A percentile compares a stretch with the other conserved stretches of the same genome.
These are phyloP conservation scores for Chromis chromis DNA, from an alignment of 2,797 vertebrate genomes.

Conservation along the genomic window DNA sequence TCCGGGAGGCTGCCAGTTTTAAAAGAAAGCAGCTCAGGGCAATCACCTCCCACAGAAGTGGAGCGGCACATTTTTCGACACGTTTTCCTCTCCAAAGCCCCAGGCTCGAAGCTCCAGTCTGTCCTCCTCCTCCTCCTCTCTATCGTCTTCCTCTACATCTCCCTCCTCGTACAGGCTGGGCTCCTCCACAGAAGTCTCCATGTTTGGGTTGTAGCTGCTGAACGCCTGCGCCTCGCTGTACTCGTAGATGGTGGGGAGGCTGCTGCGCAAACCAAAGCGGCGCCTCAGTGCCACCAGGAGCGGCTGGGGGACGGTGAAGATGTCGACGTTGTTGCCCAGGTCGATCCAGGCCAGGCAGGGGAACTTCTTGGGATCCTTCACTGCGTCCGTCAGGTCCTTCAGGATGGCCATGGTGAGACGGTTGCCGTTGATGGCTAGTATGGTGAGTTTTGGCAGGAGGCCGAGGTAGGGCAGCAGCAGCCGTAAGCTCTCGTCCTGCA, in stretches of 20 bases:
- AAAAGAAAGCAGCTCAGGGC: slow-evolving; percentile 54
- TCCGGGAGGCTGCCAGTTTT: slow-evolving; percentile 44
- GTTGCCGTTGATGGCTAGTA: slow-evolving; percentile 91
- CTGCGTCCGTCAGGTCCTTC: slow-evolving; percentile 88
- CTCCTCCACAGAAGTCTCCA: slow-evolving; percentile 81
- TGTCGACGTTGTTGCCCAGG: slow-evolving; percentile 92
- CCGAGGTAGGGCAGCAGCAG: slow-evolving; percentile 88
- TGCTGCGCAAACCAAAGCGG: slow-evolving; percentile 89
- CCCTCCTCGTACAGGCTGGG: slow-evolving; percentile 82
- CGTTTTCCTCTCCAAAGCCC: slow-evolving; percentile 63
- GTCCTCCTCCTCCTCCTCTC: slow-evolving; percentile 79
- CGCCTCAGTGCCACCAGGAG: slow-evolving; percentile 90
- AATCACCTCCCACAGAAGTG: slow-evolving; percentile 87
- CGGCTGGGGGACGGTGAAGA: slow-evolving; percentile 91
- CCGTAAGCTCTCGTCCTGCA: slow-evolving; percentile 86
- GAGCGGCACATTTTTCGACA: slow-evolving; percentile 72
- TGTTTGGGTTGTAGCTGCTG: slow-evolving; percentile 68
- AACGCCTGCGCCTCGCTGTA: slow-evolving; percentile 75
- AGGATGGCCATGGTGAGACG: slow-evolving; percentile 85
- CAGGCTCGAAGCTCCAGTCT: slow-evolving; percentile 74
- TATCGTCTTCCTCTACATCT: slow-evolving; percentile 69
- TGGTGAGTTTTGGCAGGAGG: slow-evolving; percentile 86
- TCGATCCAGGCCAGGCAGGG: slow-evolving; percentile 91
- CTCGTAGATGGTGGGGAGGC: slow-evolving; percentile 91
- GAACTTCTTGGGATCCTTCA: slow-evolving; percentile 89